These are phyloP conservation scores for Trichomalopsis sarcophagae DNA, from an alignment of 1,140 invertebrate species.

Conservation along the genomic window DNA sequence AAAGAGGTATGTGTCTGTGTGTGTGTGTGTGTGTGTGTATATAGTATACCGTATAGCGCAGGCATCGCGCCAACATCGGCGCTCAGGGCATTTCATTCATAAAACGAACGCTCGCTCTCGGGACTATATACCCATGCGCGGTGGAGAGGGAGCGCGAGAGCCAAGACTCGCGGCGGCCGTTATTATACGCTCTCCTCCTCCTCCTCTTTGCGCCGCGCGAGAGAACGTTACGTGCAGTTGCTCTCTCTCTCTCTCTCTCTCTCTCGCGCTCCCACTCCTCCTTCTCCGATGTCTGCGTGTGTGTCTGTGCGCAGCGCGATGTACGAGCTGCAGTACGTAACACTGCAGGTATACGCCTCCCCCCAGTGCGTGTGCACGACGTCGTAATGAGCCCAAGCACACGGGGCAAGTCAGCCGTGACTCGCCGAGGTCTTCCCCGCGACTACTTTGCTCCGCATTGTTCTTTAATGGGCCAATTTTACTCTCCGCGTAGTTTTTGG, in stretches of 20 bases:
- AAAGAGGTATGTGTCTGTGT: not conserved
- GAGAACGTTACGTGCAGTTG: conserved; percentile 15
- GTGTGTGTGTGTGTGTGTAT: no score
- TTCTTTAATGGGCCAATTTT: not conserved
- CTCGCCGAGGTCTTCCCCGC: not conserved
- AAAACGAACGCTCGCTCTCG: conserved; percentile 40
- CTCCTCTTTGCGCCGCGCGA: not conserved
- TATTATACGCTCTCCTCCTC: conserved; percentile 21
- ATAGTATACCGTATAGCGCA: not conserved
- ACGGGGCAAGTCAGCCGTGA: not conserved
- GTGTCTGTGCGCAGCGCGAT: not conserved
- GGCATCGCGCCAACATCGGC: conserved; percentile 47
- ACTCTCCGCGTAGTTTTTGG: no score
- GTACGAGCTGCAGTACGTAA: not conserved
- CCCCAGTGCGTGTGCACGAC: not conserved
- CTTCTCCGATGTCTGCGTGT: conserved; percentile 2
- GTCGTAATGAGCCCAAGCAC: not conserved
- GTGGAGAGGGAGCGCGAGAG: not conserved
- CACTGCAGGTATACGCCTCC: not conserved
- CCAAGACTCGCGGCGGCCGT: not conserved
- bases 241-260: not conserved
- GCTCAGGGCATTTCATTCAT: conserved; percentile 51
- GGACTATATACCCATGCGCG: not conserved
- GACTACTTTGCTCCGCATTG: not conserved
- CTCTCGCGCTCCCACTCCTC: conserved; percentile 14